Conservation (phyloP, 2,113 vertebrate genomes). For the Panurus biarmicus region DNA sequence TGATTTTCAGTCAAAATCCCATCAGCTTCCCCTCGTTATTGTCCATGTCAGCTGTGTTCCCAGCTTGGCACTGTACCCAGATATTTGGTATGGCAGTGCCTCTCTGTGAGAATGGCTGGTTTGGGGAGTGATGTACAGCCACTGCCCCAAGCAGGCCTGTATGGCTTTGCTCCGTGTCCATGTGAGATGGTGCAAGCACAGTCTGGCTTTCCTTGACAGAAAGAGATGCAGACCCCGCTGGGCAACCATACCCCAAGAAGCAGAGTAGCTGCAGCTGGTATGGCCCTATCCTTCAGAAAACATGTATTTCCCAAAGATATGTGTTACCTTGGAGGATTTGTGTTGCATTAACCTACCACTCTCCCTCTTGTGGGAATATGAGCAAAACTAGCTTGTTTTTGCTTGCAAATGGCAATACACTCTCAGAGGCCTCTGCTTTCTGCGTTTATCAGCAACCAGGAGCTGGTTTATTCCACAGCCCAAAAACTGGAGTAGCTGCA, state of each 20-base stretch:
- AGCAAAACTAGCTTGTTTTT: not conserved
- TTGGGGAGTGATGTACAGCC: not conserved
- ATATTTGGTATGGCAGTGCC: not conserved
- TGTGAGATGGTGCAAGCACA: not conserved
- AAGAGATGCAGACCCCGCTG: fast-evolving
- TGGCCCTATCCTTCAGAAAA: not conserved
- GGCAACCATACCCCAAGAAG: not conserved
- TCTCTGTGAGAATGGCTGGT: not conserved
- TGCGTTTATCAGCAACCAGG: not conserved
- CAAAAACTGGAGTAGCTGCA: not conserved
- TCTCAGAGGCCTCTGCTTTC: not conserved
- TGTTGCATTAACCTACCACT: not conserved
- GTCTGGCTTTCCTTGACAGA: not conserved
- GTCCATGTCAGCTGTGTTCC: not conserved
- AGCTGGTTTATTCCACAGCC: not conserved
- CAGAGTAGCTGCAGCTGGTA: not conserved
- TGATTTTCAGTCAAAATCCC: slow-evolving; percentile 17
- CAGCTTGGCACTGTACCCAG: not conserved
- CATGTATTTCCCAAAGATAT: not conserved
- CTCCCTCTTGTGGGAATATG: not conserved
- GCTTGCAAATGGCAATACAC: fast-evolving
- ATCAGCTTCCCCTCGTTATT: not conserved
- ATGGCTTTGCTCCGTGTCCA: not conserved
- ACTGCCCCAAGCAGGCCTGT: fast-evolving
- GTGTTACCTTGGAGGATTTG: not conserved